Base-by-base conservation (phyloP, 2,888 invertebrate genomes). In the Trissoscelio sp. region DNA sequence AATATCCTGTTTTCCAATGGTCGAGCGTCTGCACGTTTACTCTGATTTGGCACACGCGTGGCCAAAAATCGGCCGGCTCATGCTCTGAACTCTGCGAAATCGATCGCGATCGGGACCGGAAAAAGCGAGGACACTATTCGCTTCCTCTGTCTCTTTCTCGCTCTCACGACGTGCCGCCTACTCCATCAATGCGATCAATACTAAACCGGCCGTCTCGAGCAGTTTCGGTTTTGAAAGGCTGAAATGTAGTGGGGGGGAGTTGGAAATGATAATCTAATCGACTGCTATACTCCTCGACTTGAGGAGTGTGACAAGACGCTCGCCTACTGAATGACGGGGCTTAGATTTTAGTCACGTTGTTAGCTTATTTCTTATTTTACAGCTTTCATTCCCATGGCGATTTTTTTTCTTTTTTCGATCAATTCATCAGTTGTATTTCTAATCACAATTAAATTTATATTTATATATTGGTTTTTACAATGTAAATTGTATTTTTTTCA, bases 161-260 rank as follows among this genome's bases (percentile, higher is more conserved):
- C 37, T 48, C 24, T 58, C 60, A 62, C 66, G 46, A 46, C 79
- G 75, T 77, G 46, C 82, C 73, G 64, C 55, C 77, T 77, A 70
- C 73, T 80, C 42, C 73, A 75, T 75, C 79, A 72, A 84, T 84
- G 87, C 77, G 78, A 82, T 67, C 75, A 85, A 84, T 84, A 88
- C 87, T 87, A 86, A 87, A 86, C 86, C 84, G 82, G 80, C 83
- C 79, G 84, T 78, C 87, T 84, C 83, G 84, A 87, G 86, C 83
- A 88, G 87, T 88, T 87, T 88, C 85, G 84, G 84, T 88, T 88
- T 88, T 88, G 86, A 88, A 86, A 84, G 88, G 85, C 84, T 75
- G 83, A 88, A 85, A 81, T 81, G 83, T 83, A 55, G 78, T 70
- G 73, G 73, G 78, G 81, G 44, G 31, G 31, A 39, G 82, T 84